Percentiles rank a stretch among this genome's conserved stretches.
Conservation (phyloP, 2,113 vertebrate genomes). For the Rhea pennata region DNA sequence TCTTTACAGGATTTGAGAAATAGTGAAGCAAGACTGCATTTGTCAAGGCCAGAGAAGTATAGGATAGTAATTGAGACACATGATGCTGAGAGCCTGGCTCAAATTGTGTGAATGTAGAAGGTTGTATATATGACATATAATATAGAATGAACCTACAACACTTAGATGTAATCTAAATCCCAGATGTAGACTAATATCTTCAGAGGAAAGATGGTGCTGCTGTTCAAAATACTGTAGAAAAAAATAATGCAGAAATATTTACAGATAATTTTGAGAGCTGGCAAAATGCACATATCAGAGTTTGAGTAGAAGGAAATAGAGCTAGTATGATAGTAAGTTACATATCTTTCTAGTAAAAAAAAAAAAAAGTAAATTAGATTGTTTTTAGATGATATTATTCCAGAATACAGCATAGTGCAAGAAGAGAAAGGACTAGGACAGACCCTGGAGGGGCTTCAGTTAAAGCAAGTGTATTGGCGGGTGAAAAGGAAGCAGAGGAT, state of each 20-base stretch:
- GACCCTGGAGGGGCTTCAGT: background rate
- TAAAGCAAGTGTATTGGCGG: background rate
- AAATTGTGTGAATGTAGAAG: background rate
- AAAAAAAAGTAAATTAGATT: background rate
- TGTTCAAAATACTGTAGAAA: background rate
- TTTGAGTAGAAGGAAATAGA: background rate
- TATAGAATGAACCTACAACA: background rate
- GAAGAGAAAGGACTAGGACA: background rate
- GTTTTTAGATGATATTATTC: constrained; percentile 19
- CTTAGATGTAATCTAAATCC: background rate
- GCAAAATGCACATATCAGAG: background rate
- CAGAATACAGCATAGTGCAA: background rate
- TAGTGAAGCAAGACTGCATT: background rate
- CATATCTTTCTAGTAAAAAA: background rate
- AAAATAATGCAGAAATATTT: background rate
- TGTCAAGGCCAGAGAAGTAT: background rate
- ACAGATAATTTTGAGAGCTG: background rate
- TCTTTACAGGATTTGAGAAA: background rate
- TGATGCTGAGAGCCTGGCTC: background rate
- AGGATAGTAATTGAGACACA: background rate
- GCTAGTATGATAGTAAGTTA: constrained; percentile 48
- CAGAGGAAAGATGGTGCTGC: background rate
- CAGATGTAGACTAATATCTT: background rate
- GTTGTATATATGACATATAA: background rate
- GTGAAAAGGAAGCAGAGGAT: constrained; percentile 12